Percentiles rank a stretch among this genome's conserved stretches.
These are phyloP conservation scores for Xiphophorus maculatus DNA, from an alignment of 2,113 vertebrate species.

Conservation along the genomic window DNA sequence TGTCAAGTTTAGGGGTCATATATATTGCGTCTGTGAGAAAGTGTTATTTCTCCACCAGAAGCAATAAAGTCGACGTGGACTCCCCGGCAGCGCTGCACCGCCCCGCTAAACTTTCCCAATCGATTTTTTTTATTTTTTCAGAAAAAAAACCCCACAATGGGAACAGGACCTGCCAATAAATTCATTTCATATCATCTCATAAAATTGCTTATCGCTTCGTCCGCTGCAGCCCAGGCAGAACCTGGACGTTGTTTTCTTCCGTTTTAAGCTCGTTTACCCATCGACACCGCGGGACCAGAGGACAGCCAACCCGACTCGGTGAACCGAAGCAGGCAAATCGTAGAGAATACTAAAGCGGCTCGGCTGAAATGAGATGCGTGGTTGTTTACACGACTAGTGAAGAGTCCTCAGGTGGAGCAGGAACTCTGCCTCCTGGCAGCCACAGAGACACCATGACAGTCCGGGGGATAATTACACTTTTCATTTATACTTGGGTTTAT, in stretches of 20 bases:
- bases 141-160: neutral
- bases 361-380: slow-evolving; percentile 31
- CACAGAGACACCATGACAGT: slow-evolving; percentile 15
- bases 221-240: neutral
- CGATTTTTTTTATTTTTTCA: slow-evolving; percentile 12
- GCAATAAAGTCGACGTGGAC: slow-evolving; percentile 39
- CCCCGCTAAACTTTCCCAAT: slow-evolving; percentile 36
- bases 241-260: neutral
- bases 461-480: slow-evolving; percentile 51
- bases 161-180: neutral
- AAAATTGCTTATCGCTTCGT: neutral
- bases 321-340: slow-evolving; percentile 26
- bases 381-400: slow-evolving; percentile 54
- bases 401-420: slow-evolving; percentile 27
- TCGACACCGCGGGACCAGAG: neutral
- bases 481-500: slow-evolving; percentile 42
- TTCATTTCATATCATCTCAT: neutral
- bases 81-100: slow-evolving; percentile 19
- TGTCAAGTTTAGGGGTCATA: slow-evolving; percentile 30
- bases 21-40: slow-evolving; percentile 33
- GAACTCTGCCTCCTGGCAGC: slow-evolving; percentile 6
- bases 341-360: slow-evolving; percentile 9
- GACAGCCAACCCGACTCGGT: slow-evolving; percentile 2
- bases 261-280: neutral
- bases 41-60: slow-evolving; percentile 51